Conservation (phyloP, 2,888 invertebrate genomes). For the Zygothrica quintamaculata region DNA sequence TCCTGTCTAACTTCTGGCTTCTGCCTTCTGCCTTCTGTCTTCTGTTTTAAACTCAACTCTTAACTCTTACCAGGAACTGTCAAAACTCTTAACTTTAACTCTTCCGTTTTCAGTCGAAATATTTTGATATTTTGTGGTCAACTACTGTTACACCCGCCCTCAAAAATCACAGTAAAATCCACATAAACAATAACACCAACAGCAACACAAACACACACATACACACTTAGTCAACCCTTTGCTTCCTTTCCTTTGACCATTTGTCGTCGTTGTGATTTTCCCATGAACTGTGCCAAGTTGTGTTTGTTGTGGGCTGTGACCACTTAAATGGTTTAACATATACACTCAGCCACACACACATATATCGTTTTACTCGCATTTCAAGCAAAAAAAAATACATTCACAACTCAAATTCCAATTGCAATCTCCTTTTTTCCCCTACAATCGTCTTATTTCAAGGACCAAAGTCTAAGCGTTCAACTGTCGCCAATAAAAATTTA, state of each 20-base stretch:
- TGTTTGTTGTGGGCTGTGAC: conserved; percentile 60
- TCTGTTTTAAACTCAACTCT: conserved; percentile 23
- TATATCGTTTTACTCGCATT: conserved; percentile 26
- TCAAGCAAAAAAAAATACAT: conserved; percentile 2
- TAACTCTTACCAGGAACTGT: conserved; percentile 34
- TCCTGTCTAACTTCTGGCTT: too few relatives aligned
- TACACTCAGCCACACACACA: too few relatives aligned
- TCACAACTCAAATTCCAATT: conserved; percentile 39
- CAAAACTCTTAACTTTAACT: conserved; percentile 54
- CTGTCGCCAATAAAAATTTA: conserved; percentile 75
- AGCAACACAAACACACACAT: too few relatives aligned
- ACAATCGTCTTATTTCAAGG: background rate
- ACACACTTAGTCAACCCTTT: conserved; percentile 42
- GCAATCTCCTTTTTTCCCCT: conserved; percentile 2
- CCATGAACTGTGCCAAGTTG: conserved; percentile 29
- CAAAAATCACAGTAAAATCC: conserved; percentile 27
- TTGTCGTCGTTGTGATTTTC: conserved; percentile 28
- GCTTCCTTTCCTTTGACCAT: too few relatives aligned
- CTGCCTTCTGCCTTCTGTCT: too few relatives aligned
- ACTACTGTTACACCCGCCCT: conserved; percentile 57
- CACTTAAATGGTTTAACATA: conserved; percentile 74
- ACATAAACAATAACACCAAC: conserved; percentile 28
- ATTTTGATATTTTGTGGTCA: conserved; percentile 66
- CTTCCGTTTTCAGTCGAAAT: conserved; percentile 70
- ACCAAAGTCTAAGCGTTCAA: conserved; percentile 39